phyloP scores from a whole-genome alignment of 1,140 invertebrate genomes.

The Micrasema longulum region DNA sequence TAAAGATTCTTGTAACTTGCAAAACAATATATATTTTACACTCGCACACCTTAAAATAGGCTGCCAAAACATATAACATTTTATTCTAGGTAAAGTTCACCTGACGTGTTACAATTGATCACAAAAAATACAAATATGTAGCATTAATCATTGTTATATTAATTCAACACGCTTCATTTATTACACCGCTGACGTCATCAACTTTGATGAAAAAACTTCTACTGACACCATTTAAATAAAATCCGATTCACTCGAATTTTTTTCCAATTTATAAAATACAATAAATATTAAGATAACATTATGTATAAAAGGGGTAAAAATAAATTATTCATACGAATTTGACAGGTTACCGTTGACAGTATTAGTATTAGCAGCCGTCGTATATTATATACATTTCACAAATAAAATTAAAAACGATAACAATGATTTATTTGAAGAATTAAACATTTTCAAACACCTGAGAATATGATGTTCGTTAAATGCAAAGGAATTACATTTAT shows the following conservation, averaged over 20 bases:
- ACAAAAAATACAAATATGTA: not conserved
- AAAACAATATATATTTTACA: too few species aligned
- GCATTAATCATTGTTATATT: not conserved
- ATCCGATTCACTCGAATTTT: slow-evolving; percentile 4
- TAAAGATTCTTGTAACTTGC: too few species aligned
- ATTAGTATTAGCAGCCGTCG: not conserved
- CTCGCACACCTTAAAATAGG: too few species aligned
- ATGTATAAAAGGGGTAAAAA: slow-evolving; percentile 8
- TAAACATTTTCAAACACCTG: not conserved
- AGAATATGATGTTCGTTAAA: not conserved
- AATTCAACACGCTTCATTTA: not conserved
- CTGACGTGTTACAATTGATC: not conserved
- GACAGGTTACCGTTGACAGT: not conserved
- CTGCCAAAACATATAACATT: too few species aligned
- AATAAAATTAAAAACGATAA: slow-evolving; percentile 9
- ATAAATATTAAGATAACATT: slow-evolving; percentile 16
- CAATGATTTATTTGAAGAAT: not conserved
- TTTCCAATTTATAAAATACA: slow-evolving; percentile 23
- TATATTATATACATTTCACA: not conserved
- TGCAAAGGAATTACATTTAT: not conserved
- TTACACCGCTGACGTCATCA: not conserved
- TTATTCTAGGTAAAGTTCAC: too few species aligned
- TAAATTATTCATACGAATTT: slow-evolving; percentile 23
- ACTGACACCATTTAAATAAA: slow-evolving; percentile 2
- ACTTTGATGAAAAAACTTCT: not conserved